Evolutionary conservation across 2,888 invertebrate species (phyloP), one percentile per base, ranked within the genome.

Genomic region (Acanthopleura granulata): DNA sequence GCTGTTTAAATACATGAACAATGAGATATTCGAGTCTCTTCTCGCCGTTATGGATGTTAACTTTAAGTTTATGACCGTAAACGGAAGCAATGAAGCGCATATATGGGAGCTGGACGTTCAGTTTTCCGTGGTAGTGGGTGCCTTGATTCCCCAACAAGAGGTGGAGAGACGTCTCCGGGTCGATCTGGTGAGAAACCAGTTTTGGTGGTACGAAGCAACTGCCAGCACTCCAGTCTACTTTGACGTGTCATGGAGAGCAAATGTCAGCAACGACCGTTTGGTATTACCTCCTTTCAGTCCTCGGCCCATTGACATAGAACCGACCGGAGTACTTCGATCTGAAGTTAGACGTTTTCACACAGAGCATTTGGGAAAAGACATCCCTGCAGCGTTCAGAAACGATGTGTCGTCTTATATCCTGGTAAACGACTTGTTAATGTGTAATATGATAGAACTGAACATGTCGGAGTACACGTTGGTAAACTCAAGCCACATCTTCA

Each of bases 371-470:
- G 12, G 6, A 9, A 12, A 4, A 6, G 18, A 57, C 1, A 12
- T 22, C 6, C 57, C 57, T 6, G 18, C 12, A n/a, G n/a, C n/a
- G n/a, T 57, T 57, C 22, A n/a, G 18, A 18, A 1, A 12, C 6
- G 22, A 22, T 22, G 57, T 57, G 18, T 57, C 12, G 18, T 57
- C 66, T 22, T 66, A 66, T 25, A 66, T 66, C 25, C 66, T 27
- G 29, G 66, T 66, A 16, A 66, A 27, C 25, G 27, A 22, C 25
- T 27, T 66, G 6, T 6, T 66, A 3, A 16, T 16, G 16, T 66
- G 66, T 66, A 66, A 66, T 14, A 16, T 22, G 14, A 66, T 66
- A 16, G 66, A 66, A 27, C 29, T 66, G 29, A 66, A 27, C 29
- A 27, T 3, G 1, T 12, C 66, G 29, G 66, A 66, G 66, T 66